A percentile compares a stretch with the other conserved stretches of the same genome.
Conservation (phyloP, 2,113 vertebrate species). For the Protobothrops flavoviridis region DNA sequence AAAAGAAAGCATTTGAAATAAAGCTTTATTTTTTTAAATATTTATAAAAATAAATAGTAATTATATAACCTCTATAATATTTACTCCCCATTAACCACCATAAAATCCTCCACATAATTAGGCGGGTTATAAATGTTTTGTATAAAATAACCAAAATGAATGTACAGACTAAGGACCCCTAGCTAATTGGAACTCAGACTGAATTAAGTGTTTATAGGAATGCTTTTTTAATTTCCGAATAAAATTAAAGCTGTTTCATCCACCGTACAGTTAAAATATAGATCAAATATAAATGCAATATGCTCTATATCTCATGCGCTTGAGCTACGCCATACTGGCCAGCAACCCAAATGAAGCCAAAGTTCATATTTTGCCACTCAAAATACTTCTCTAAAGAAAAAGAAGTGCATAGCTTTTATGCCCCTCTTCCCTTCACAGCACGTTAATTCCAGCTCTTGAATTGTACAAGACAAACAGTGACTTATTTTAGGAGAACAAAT, state of each 20-base stretch:
- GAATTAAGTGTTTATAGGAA: neutral
- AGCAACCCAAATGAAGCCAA: conserved; percentile 35
- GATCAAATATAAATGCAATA: conserved; percentile 32
- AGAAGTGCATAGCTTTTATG: conserved; percentile 66
- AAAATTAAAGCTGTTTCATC: neutral
- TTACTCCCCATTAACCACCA: neutral
- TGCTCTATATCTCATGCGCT: conserved; percentile 9
- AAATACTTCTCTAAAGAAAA: conserved; percentile 59
- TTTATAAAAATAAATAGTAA: neutral
- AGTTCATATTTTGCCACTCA: conserved; percentile 47
- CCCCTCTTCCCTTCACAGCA: conserved; percentile 42
- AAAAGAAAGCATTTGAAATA: neutral
- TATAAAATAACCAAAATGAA: neutral
- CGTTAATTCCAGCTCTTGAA: conserved; percentile 84
- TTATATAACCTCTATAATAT: neutral
- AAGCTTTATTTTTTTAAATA: neutral
- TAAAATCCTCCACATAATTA: neutral
- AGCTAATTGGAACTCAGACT: neutral
- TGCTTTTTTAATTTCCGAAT: neutral
- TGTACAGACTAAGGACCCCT: neutral
- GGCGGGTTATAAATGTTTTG: neutral
- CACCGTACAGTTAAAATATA: conserved; percentile 31
- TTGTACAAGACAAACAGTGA: conserved; percentile 95
- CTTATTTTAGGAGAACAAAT: conserved; percentile 91
- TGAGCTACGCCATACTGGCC: conserved; percentile 29